Percentiles rank a stretch among this genome's conserved stretches.
Evolutionary conservation across 2,113 vertebrate genomes (phyloP).

Genomic region (Megaceryle torquata): DNA sequence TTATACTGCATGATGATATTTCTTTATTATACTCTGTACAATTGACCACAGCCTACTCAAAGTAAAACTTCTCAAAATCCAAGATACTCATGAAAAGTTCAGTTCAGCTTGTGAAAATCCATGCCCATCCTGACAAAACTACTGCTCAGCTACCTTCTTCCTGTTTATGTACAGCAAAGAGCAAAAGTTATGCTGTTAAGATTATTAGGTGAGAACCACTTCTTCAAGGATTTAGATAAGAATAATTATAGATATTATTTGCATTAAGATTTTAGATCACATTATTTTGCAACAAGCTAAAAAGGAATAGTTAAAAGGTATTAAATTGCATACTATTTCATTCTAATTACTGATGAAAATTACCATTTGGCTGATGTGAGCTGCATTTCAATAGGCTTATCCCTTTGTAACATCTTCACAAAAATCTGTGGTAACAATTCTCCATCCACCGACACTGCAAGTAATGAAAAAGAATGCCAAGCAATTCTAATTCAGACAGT

Average conservation of each 20-base stretch:
- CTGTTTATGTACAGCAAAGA: neutral
- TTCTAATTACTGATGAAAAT: slow-evolving; percentile 42
- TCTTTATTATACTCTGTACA: neutral
- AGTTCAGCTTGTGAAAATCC: neutral
- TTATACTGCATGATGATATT: neutral
- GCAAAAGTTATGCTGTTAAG: neutral
- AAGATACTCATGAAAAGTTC: neutral
- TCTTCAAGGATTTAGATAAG: neutral
- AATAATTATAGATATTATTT: too few relatives aligned
- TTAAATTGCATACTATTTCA: neutral
- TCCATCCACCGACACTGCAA: slow-evolving; percentile 90
- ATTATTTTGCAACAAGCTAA: neutral
- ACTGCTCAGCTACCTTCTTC: neutral
- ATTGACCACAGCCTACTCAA: neutral
- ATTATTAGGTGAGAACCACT: neutral
- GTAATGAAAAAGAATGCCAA: slow-evolving; percentile 44
- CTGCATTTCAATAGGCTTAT: slow-evolving; percentile 99
- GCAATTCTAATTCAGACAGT: slow-evolving; percentile 18
- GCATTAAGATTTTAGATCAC: neutral
- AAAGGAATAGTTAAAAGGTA: neutral
- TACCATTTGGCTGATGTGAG: slow-evolving; percentile 99
- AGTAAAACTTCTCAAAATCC: neutral
- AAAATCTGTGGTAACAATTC: slow-evolving; percentile 96
- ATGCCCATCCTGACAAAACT: neutral
- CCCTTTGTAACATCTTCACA: slow-evolving; percentile 98